Conservation (phyloP, 2,797 vertebrate genomes). For the Falco berigora region DNA sequence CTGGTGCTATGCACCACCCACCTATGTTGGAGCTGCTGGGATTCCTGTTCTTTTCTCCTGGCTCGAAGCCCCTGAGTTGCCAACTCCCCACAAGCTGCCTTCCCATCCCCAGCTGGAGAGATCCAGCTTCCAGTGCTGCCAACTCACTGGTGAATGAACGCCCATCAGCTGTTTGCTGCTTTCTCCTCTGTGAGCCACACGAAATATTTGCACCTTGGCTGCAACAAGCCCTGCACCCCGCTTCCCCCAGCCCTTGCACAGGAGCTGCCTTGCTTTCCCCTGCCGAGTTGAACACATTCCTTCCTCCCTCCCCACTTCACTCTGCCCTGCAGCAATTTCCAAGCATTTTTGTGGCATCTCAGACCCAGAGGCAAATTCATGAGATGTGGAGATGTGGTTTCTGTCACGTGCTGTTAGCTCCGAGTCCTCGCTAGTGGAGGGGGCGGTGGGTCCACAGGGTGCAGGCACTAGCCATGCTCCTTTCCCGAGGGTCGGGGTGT, state of each 20-base stretch:
- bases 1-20: background rate
- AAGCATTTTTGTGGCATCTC: slow-evolving; percentile 21
- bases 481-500: background rate
- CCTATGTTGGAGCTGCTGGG: background rate
- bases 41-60: background rate
- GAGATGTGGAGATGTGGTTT: slow-evolving; percentile 1
- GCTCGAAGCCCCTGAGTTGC: background rate
- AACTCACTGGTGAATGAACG: background rate
- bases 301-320: background rate
- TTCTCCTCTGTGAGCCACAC: background rate
- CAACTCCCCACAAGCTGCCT: background rate
- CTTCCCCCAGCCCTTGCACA: background rate
- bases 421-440: background rate
- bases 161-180: background rate
- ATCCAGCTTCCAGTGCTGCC: accelerated
- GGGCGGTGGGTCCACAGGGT: accelerated
- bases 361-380: background rate
- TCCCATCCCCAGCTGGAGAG: background rate
- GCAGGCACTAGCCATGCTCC: background rate
- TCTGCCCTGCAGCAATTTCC: background rate
- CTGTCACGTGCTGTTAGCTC: background rate
- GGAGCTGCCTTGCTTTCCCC: background rate
- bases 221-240: background rate
- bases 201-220: background rate
- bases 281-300: background rate